These are phyloP conservation scores for Ceyx margarethae DNA, from an alignment of 2,113 vertebrate species.

Conservation along the genomic window DNA sequence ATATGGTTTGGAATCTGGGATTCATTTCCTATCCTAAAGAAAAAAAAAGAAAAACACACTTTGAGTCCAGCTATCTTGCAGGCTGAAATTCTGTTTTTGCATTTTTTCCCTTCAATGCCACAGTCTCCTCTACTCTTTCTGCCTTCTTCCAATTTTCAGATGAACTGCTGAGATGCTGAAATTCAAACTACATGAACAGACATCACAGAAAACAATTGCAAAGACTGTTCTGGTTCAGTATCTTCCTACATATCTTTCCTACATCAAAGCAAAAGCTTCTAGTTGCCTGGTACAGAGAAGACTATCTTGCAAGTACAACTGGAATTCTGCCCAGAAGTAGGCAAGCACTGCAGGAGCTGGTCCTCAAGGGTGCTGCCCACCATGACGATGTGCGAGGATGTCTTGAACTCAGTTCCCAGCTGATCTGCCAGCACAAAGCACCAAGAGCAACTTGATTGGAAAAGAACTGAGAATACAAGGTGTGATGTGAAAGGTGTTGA, in stretches of 20 bases:
- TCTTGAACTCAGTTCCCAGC: not conserved
- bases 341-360: not conserved
- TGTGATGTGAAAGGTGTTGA: not conserved
- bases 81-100: not conserved
- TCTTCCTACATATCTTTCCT: not conserved
- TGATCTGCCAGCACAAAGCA: not conserved
- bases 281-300: not conserved
- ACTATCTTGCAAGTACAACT: fast-evolving
- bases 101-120: not conserved
- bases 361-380: not conserved
- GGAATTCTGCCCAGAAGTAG: not conserved
- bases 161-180: conserved; percentile 33
- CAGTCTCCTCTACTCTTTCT: not conserved
- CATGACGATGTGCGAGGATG: not conserved
- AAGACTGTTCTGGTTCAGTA: not conserved
- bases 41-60: not conserved
- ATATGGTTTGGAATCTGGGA: not conserved
- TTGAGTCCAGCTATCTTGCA: not conserved
- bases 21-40: conserved; percentile 5
- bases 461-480: not conserved
- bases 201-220: not conserved
- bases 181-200: not conserved
- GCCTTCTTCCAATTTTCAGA: not conserved
- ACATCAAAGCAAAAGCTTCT: not conserved
- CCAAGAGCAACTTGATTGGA: not conserved